Base-by-base conservation (phyloP, 2,888 invertebrate genomes). In the Brachypalpus laphriformis region DNA sequence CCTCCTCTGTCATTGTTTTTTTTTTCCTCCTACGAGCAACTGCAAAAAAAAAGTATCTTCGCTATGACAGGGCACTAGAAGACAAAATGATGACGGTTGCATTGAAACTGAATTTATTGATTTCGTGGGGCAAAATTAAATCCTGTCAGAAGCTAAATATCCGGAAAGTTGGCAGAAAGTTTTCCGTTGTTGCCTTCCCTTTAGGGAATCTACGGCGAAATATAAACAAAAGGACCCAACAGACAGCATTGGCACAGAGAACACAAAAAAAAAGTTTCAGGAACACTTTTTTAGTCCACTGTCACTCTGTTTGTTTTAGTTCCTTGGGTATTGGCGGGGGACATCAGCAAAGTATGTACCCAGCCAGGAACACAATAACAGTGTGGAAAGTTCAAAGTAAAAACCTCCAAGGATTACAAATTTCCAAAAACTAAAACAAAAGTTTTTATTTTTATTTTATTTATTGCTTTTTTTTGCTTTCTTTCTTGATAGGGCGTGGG, bases 121-220 rank as follows among this genome's bases (percentile, higher is more conserved):
- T 85, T 81, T 85, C 85, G 74, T 85, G 80, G 81, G 59, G 85
- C 76, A 42, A 85, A 81, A 85, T 85, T 85, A 85, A 85, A 85
- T 85, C 85, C 85, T 85, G 85, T 85, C 80, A 85, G 75, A 76
- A 85, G 85, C 85, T 85, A 81, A 85, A 85, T 85, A 85, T 85
- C 80, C 85, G 85, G 85, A 85, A 85, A 85, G 85, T 85, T 85
- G 63, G 59, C 71, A 65, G 37, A 81, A 85, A 85, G 75, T 85
- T 85, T 80, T 80, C 49, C 68, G 51, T 66, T n/a, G n/a, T n/a
- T 75, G 76, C 54, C 63, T 66, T 75, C 40, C 18, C 59, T 68
- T 16, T 25, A 11, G 72, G 40, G 34, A 51, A 42, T 70, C 47
- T 49, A 37, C 25, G 54, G 28, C 56, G 57, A 74, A 81, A 81